Conservation (phyloP, 1,140 invertebrate genomes). For the Medauroidea extradentata region DNA sequence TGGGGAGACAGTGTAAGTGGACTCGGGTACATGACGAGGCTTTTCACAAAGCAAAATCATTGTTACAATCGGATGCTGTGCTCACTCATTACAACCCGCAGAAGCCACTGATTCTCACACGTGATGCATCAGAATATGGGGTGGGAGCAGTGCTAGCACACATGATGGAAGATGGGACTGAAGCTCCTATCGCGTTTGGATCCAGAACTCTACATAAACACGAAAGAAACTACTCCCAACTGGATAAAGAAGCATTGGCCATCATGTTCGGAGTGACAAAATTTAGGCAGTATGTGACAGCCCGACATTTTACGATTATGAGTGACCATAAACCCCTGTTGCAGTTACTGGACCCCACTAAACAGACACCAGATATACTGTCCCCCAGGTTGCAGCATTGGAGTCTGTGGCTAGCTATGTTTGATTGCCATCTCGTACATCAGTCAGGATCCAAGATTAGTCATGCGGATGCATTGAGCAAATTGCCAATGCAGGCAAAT, state of each 20-base stretch:
- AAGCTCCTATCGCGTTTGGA: constrained; percentile 25
- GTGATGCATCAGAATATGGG: constrained; percentile 18
- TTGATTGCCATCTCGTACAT: background rate
- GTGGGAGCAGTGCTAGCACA: constrained; percentile 16
- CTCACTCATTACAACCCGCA: constrained; percentile 7
- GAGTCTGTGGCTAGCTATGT: background rate
- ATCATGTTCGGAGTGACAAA: constrained; percentile 29
- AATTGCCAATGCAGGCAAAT: no score
- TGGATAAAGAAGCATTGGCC: constrained; percentile 16
- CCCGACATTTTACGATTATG: constrained; percentile 31
- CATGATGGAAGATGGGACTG: constrained; percentile 16
- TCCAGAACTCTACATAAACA: constrained; percentile 12
- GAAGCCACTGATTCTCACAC: constrained; percentile 5
- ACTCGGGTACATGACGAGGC: constrained; percentile 18
- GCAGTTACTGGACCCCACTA: constrained; percentile 19
- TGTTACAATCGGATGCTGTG: constrained; percentile 7
- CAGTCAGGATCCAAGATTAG: background rate
- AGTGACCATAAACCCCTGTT: constrained; percentile 43
- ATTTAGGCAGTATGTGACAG: constrained; percentile 42
- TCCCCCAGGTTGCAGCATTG: constrained; percentile 5
- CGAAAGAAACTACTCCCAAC: constrained; percentile 20
- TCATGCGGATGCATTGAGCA: constrained; percentile 2
- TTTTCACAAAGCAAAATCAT: constrained; percentile 31
- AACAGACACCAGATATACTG: constrained; percentile 31
- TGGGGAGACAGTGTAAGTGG: constrained; percentile 11